Evolutionary conservation across 2,797 vertebrate genomes (phyloP).

Genomic region (Cephalopachus bancanus): DNA sequence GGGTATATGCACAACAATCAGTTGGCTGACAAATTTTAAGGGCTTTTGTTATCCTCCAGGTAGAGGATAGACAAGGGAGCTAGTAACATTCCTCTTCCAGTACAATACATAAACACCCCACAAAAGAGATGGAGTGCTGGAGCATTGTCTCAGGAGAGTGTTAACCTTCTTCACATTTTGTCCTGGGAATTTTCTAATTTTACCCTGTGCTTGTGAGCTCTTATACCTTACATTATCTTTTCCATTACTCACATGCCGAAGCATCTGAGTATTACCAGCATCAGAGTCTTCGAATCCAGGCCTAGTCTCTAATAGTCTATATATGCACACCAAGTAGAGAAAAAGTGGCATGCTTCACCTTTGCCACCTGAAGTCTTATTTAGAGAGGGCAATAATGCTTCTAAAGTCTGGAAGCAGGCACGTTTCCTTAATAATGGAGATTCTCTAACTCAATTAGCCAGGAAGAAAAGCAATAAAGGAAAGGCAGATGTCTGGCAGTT

Average conservation of each 20-base stretch:
- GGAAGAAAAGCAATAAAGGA: constrained; percentile 63
- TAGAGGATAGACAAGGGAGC: not conserved
- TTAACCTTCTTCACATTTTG: not conserved
- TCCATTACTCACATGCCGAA: not conserved
- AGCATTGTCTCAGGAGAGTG: not conserved
- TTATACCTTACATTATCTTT: not conserved
- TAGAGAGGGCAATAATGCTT: not conserved
- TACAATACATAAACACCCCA: not conserved
- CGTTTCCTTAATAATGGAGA: constrained; percentile 58
- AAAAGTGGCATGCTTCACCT: not conserved
- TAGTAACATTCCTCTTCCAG: not conserved
- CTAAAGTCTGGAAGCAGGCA: constrained; percentile 37
- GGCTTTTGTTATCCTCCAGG: not conserved
- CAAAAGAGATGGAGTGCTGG: not conserved
- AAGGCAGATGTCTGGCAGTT: constrained; percentile 65
- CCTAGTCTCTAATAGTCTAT: not conserved
- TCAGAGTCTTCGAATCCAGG: not conserved
- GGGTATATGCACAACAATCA: not conserved
- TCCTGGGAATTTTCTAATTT: not conserved
- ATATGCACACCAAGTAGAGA: not conserved
- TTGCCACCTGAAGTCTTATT: constrained; percentile 51
- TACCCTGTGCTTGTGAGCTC: not conserved
- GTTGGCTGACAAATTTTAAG: constrained; percentile 26
- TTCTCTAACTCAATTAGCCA: constrained; percentile 67
- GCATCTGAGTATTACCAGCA: not conserved